Evolutionary conservation across 1,140 invertebrate genomes (phyloP), one percentile per base, ranked within the genome.

Genomic region (Spodoptera litura): DNA sequence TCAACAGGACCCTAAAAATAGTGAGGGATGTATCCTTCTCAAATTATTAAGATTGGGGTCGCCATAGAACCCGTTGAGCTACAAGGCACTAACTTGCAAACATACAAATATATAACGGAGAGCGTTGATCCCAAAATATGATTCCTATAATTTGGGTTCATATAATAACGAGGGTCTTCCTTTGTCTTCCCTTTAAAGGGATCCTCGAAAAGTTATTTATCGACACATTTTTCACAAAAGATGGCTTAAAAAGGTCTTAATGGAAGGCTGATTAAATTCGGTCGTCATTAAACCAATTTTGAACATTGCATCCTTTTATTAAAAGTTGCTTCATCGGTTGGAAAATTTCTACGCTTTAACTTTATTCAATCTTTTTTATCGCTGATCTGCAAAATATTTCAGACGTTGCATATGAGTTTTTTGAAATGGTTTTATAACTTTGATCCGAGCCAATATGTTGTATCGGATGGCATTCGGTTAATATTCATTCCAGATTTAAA

Each of bases 401-500:
- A 38, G 4, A 38, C 31, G 13, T 66, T 49, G 38, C 9, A 25
- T 20, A 3, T n/a, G 11, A 20, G n/a, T 20, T 9, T 6, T 49
- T 49, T 49, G 62, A 25, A 44, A 64, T 12, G 62, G 31, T 53
- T 13, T 73, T 77, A 56, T 78, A 80, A 81, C 44, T 75, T 76
- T 78, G 64, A 73, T 77, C 52, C 64, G 44, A 44, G 35, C 56
- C 72, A 78, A 81, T 72, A 78, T 55, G 64, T 38, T 66, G 12
- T 77, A 68, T 81, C 77, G 53, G 55, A 79, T 70, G 49, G 68
- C 56, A 55, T 74, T 78, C 73, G 70, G 78, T 76, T 84, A 80
- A 83, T 85, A 82, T 78, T 79, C 66, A 76, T 83, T 53, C 49
- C 62, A 59, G 52, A 84, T 87, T 62, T 75, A 79, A 79, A 82